Conservation (phyloP, 2,797 vertebrate species). For the Balearica regulorum region DNA sequence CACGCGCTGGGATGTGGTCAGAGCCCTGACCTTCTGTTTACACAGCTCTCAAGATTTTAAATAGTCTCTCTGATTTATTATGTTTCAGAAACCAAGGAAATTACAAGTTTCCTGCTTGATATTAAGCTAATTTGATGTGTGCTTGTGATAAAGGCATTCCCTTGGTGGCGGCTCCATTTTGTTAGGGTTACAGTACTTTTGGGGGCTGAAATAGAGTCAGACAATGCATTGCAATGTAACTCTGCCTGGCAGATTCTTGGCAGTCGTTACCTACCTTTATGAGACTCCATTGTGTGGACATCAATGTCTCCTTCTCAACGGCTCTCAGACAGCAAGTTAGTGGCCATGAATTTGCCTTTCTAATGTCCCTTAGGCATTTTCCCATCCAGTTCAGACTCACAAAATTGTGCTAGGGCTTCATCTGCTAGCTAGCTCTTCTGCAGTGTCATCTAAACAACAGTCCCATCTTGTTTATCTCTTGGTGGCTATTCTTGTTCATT, state of each 20-base stretch:
- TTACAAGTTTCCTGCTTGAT: not conserved
- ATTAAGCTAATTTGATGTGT: not conserved
- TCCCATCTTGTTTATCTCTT: not conserved
- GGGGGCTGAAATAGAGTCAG: constrained; percentile 48
- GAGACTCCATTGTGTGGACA: constrained; percentile 38
- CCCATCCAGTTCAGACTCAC: not conserved
- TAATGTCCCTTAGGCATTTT: constrained; percentile 28
- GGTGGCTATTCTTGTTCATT: not conserved
- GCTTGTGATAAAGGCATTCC: not conserved
- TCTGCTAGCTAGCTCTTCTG: not conserved
- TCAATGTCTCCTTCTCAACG: constrained; percentile 29
- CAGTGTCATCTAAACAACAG: not conserved
- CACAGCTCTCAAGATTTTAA: not conserved
- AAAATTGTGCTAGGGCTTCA: not conserved
- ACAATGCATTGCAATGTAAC: constrained; percentile 18
- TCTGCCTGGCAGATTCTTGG: constrained; percentile 59
- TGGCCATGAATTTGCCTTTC: constrained; percentile 46
- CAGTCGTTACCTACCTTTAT: constrained; percentile 26
- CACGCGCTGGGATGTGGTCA: rapidly evolving
- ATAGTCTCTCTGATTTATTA: not conserved
- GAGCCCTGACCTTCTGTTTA: not conserved
- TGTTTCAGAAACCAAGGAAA: not conserved
- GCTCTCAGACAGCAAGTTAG: constrained; percentile 37
- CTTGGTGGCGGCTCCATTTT: not conserved
- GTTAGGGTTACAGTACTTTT: constrained; percentile 12